Evolutionary conservation across 2,797 vertebrate genomes (phyloP).

Genomic region (Rhinophrynus dorsalis): DNA sequence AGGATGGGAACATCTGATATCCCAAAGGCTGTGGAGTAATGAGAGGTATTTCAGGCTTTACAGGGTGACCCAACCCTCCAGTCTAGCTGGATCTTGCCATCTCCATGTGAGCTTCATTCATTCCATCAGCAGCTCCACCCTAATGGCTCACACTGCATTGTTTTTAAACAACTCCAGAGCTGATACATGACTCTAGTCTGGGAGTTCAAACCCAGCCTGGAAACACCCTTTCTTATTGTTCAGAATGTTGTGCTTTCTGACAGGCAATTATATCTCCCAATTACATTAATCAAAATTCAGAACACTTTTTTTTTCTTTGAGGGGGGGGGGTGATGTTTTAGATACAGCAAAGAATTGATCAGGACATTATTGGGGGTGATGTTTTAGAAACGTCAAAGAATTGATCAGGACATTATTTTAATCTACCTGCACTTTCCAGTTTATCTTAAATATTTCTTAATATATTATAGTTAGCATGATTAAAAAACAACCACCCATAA

Average conservation of each 20-base stretch:
- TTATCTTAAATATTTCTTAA: too few species aligned
- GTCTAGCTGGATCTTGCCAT: not conserved
- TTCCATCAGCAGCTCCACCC: constrained; percentile 3
- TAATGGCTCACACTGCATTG: constrained; percentile 5
- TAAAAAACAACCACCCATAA: too few species aligned
- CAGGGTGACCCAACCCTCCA: not conserved
- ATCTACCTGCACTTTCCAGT: too few species aligned
- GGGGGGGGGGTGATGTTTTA: too few species aligned
- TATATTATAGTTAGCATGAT: too few species aligned
- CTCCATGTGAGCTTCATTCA: not conserved
- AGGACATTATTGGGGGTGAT: not conserved
- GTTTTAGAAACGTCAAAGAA: not conserved
- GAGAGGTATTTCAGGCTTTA: not conserved
- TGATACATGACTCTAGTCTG: not conserved
- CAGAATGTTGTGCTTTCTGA: constrained; percentile 4
- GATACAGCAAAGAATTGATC: too few species aligned
- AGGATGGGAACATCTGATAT: too few species aligned
- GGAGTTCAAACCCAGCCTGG: constrained; percentile 25
- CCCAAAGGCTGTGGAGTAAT: too few species aligned
- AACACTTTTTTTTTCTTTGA: not conserved
- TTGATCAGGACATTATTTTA: not conserved
- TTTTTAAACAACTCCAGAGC: not conserved
- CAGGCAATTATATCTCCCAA: too few species aligned
- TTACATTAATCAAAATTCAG: not conserved
- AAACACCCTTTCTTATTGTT: constrained; percentile 26